Conservation (phyloP, 2,113 vertebrate species). For the Pithys albifrons region DNA sequence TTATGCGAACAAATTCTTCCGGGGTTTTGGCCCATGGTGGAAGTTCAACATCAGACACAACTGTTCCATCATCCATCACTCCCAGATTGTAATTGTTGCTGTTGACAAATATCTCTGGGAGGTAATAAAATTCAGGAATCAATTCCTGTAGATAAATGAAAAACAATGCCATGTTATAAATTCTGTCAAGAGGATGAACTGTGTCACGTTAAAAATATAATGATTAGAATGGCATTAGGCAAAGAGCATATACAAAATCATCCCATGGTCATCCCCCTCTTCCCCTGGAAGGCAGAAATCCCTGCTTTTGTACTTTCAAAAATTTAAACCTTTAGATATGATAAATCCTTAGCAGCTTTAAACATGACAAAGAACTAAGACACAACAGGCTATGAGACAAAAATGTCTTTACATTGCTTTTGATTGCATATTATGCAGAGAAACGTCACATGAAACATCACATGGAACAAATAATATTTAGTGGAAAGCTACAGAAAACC, state of each 20-base stretch:
- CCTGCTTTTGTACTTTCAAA: background rate
- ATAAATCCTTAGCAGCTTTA: background rate
- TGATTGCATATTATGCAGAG: background rate
- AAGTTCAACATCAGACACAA: slow-evolving; percentile 96
- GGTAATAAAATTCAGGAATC: slow-evolving; percentile 99
- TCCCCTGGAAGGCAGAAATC: background rate
- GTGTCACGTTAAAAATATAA: background rate
- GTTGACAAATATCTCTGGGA: slow-evolving; percentile 99
- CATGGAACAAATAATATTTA: background rate
- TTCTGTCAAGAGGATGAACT: slow-evolving; percentile 3
- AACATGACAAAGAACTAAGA: background rate
- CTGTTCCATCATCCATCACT: slow-evolving; percentile 95
- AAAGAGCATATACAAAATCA: background rate
- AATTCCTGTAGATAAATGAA: slow-evolving; percentile 85
- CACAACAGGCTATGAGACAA: background rate
- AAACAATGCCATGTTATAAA: slow-evolving; percentile 49
- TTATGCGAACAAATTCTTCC: slow-evolving; percentile 96
- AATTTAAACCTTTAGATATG: background rate
- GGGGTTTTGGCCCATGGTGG: slow-evolving; percentile 97
- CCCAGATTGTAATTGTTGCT: slow-evolving; percentile 95
- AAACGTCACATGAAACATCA: background rate
- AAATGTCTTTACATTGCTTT: background rate
- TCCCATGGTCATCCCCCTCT: background rate
- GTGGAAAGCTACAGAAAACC: background rate
- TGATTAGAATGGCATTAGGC: background rate